Conservation (phyloP, 2,888 invertebrate species). For the Platycnemis pennipes region DNA sequence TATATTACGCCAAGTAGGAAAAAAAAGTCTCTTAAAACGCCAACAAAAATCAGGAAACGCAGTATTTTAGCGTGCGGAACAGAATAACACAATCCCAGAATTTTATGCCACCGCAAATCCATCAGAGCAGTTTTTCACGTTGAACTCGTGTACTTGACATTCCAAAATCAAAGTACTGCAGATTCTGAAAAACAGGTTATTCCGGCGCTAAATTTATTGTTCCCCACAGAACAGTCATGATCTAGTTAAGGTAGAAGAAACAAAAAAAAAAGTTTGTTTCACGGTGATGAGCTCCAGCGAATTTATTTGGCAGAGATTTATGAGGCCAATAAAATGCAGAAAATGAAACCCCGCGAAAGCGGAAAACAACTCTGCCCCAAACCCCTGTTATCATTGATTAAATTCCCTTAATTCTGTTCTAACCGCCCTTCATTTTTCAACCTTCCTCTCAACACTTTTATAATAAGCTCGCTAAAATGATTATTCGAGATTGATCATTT, state of each 20-base stretch:
- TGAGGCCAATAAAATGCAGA: conserved; percentile 3
- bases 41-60: background rate
- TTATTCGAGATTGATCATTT: background rate
- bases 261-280: background rate
- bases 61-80: background rate
- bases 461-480: background rate
- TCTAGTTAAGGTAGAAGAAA: background rate
- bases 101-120: conserved; percentile 8
- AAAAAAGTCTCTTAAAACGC: background rate
- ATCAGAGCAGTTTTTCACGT: background rate
- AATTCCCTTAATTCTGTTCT: background rate
- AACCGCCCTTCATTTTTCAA: background rate
- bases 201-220: background rate
- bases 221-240: background rate
- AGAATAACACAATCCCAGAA: background rate
- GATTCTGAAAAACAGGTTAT: background rate
- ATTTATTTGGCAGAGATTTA: conserved; percentile 33
- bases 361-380: background rate
- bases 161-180: background rate
- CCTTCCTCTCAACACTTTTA: background rate
- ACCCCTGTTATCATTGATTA: background rate
- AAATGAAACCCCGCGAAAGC: background rate
- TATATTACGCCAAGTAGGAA: background rate
- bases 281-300: conserved; percentile 18
- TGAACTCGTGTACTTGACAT: conserved; percentile 27